These are phyloP conservation scores for Xylota segnis DNA, from an alignment of 2,888 invertebrate species.

Conservation along the genomic window DNA sequence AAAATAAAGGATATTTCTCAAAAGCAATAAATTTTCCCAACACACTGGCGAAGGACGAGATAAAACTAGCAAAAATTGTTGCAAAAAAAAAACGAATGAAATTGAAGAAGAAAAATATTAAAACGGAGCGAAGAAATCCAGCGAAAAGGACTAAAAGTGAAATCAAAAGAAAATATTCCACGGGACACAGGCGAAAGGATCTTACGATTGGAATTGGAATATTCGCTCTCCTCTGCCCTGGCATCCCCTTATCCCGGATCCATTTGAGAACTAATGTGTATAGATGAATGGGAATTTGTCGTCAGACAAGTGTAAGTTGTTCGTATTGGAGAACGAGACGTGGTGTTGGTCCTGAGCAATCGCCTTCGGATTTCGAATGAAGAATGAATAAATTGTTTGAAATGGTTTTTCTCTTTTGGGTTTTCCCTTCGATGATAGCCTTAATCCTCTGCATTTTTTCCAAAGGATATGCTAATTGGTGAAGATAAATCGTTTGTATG, in stretches of 20 bases:
- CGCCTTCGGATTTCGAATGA: conserved; percentile 64
- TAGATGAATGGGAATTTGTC: conserved; percentile 72
- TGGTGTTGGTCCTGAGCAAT: conserved; percentile 27
- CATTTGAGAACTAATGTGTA: conserved; percentile 68
- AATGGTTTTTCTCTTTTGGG: conserved; percentile 52
- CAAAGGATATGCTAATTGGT: conserved; percentile 72
- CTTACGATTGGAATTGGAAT: conserved; percentile 66
- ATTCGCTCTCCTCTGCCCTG: conserved; percentile 29
- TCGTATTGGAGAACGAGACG: not conserved
- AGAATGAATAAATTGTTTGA: conserved; percentile 69
- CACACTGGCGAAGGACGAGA: conserved; percentile 55
- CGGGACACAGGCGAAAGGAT: conserved; percentile 51
- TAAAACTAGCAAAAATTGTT: conserved; percentile 66
- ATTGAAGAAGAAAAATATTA: not conserved
- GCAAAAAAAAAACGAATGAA: conserved; percentile 20
- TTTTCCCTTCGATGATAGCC: conserved; percentile 66
- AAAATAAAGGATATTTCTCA: conserved; percentile 42
- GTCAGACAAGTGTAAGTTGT: conserved; percentile 73
- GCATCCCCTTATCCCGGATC: too few species aligned
- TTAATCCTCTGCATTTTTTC: conserved; percentile 69
- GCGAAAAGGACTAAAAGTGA: conserved; percentile 66
- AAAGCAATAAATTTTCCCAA: conserved; percentile 72
- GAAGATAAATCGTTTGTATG: conserved; percentile 75
- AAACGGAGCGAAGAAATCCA: not conserved
- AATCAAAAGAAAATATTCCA: conserved; percentile 71